Percentiles rank a stretch among this genome's conserved stretches.
phyloP scores from a whole-genome alignment of 1,140 invertebrate genomes.

The Drosophila pseudoobscura region DNA sequence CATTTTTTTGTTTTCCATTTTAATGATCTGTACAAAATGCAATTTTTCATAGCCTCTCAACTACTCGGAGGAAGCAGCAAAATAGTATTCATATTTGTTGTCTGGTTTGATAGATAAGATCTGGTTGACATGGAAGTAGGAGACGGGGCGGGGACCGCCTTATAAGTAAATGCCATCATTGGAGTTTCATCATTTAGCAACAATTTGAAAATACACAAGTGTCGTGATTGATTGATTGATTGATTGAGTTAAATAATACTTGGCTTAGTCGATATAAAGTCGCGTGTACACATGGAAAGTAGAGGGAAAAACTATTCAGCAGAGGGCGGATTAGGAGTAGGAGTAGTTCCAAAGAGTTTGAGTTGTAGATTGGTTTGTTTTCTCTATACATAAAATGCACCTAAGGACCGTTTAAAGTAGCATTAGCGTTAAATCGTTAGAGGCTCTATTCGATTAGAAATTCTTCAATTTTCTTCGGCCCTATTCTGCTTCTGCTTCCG shows the following conservation, averaged over 20 bases:
- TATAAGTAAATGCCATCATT: slow-evolving; percentile 79
- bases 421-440: slow-evolving; percentile 39
- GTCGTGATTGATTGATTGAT: slow-evolving; percentile 22
- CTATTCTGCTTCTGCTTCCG: slow-evolving; percentile 23
- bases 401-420: slow-evolving; percentile 67
- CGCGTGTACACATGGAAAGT: slow-evolving; percentile 51
- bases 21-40: slow-evolving; percentile 68
- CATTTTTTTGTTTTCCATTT: slow-evolving; percentile 16
- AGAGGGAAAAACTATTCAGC: slow-evolving; percentile 64
- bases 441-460: slow-evolving; percentile 51
- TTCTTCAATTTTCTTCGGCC: slow-evolving; percentile 49
- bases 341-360: slow-evolving; percentile 32
- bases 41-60: slow-evolving; percentile 59
- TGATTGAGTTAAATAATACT: slow-evolving; percentile 78
- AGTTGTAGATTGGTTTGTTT: slow-evolving; percentile 44
- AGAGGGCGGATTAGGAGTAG: slow-evolving; percentile 33
- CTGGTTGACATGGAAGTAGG: slow-evolving; percentile 61
- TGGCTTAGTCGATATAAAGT: slow-evolving; percentile 45
- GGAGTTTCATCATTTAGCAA: slow-evolving; percentile 64
- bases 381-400: slow-evolving; percentile 46
- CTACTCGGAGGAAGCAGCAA: slow-evolving; percentile 47
- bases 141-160: slow-evolving; percentile 34
- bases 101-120: slow-evolving; percentile 36
- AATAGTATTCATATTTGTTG: slow-evolving; percentile 19
- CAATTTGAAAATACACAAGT: slow-evolving; percentile 30